These are phyloP conservation scores for Grantiella picta DNA, from an alignment of 2,113 vertebrate species.

Conservation along the genomic window DNA sequence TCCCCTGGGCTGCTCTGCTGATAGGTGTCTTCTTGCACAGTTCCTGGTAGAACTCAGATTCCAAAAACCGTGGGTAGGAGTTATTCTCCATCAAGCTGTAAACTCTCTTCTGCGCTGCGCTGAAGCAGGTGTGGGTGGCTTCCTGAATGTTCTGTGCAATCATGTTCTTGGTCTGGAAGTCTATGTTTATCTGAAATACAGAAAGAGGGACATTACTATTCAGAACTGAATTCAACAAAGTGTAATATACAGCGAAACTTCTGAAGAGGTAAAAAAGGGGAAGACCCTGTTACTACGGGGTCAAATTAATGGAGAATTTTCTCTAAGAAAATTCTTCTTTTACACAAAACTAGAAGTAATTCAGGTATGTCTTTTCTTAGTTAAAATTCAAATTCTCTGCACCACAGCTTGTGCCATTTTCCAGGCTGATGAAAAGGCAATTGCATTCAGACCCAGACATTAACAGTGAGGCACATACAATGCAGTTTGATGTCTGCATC, in stretches of 20 bases:
- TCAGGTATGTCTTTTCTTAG: not conserved
- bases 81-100: conserved; percentile 92
- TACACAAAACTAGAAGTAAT: not conserved
- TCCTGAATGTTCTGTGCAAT: conserved; percentile 78
- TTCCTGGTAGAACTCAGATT: conserved; percentile 79
- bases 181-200: conserved; percentile 85
- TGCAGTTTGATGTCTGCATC: not conserved
- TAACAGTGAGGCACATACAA: not conserved
- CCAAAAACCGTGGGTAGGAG: conserved; percentile 88
- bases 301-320: not conserved
- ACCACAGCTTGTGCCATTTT: not conserved
- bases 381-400: not conserved
- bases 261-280: not conserved
- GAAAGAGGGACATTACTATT: not conserved
- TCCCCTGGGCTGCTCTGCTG: conserved; percentile 50
- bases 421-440: not conserved
- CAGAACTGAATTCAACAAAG: not conserved
- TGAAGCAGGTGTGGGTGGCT: conserved; percentile 79
- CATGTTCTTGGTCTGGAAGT: conserved; percentile 83
- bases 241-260: not conserved
- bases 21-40: conserved; percentile 71
- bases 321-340: not conserved
- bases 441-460: not conserved
- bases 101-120: conserved; percentile 82
- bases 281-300: not conserved